Evolutionary conservation across 1,140 invertebrate genomes (phyloP), one percentile per base, ranked within the genome.

Genomic region (Gryllus bimaculatus): DNA sequence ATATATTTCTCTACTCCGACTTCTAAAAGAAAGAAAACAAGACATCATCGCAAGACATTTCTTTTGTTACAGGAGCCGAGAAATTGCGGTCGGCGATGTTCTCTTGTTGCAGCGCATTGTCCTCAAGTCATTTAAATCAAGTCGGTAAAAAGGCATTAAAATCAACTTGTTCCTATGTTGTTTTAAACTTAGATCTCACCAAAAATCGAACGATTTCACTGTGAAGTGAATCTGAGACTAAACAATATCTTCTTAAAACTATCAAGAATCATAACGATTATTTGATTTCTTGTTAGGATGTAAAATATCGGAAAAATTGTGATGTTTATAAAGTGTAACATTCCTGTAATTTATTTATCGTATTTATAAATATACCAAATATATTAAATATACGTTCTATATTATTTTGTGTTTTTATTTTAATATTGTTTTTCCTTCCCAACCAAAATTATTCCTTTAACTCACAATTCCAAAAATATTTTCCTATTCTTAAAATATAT

Each of bases 281-380:
- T 66, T 66, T 66, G 54, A 66, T 66, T 13, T 66, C 54, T 66
- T 66, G 54, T 66, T 66, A 66, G 54, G 54, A 66, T 66, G 54
- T 66, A 66, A 66, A 66, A 66, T 66, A 66, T 66, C 54, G 54
- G 18, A 66, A 66, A 66, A 66, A 66, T 39, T 66, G 54, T 66
- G 54, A 66, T 66, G 54, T 66, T 66, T 66, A 66, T 66, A 66
- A 66, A 66, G 18, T 66, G 54, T 66, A 66, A 66, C 54, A 66
- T 66, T 66, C 54, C 54, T 66, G 54, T 66, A 66, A 66, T 66
- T 66, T 66, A 66, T 66, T 66, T 66, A 66, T 66, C 54, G 54
- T 66, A 66, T 66, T 66, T 66, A 66, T 66, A 66, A 66, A 66
- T 66, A 66, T 66, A 66, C 54, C 54, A 66, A 66, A 66, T 66